Evolutionary conservation across 2,113 vertebrate species (phyloP), one percentile per base, ranked within the genome.

Genomic region (Engraulis encrasicolus): DNA sequence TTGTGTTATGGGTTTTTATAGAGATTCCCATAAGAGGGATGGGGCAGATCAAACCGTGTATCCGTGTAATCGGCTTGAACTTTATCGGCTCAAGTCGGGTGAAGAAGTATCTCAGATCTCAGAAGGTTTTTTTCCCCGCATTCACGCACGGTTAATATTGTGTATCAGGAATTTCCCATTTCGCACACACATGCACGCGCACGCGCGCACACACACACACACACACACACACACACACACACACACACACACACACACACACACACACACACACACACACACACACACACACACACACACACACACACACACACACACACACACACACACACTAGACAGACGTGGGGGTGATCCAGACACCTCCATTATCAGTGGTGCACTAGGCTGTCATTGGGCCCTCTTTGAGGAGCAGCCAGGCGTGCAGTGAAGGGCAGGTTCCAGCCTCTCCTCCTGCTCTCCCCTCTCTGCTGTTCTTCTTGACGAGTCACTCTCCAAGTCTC

Each of bases 401-500:
- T 84, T 81, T 87, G 83, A 90, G 82, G 58, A 49, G 85, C 71
- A 89, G 87, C 77, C 84, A 84, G 82, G 86, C 91, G 82, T 91
- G 85, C 40, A 45, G 40, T n/a, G n/a, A n/a, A 20, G 79, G 87
- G 87, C 84, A 87, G 81, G 87, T 91, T 87, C 85, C 85, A 87
- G 85, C 74, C n/a, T n/a, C n/a, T n/a, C n/a, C n/a, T n/a, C n/a
- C n/a, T n/a, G n/a, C n/a, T n/a, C n/a, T n/a, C n/a, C n/a, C n/a
- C n/a, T n/a, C n/a, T n/a, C n/a, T n/a, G n/a, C n/a, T n/a, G n/a
- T 78, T 82, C 58, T 50, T 38, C 88, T 37, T 38, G 81, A 79
- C 27, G 40, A 85, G 74, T 81, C 58, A 86, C 89, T 89, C n/a
- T n/a, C n/a, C 90, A 78, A 82, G 80, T 82, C 58, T 66, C 58